Percentiles rank a stretch among this genome's conserved stretches.
phyloP scores from a whole-genome alignment of 2,113 vertebrate genomes.

The Cottus gobio region DNA sequence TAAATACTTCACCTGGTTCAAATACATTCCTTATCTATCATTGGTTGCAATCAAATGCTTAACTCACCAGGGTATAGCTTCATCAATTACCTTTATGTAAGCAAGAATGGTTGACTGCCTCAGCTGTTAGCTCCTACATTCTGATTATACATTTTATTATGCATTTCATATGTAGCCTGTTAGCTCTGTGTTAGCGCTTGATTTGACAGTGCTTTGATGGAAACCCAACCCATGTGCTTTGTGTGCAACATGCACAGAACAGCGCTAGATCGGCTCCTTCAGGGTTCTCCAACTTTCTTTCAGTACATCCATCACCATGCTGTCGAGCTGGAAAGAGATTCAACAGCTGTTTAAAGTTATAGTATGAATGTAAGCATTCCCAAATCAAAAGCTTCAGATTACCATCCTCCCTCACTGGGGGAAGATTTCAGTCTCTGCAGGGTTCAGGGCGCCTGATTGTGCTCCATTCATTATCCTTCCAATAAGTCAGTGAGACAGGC shows the following conservation, averaged over 20 bases:
- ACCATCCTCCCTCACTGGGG: not conserved
- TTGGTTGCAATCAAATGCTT: not conserved
- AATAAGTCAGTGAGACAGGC: slow-evolving; percentile 28
- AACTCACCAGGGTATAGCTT: not conserved
- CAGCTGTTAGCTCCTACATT: not conserved
- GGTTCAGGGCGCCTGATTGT: slow-evolving; percentile 8
- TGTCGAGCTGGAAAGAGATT: not conserved
- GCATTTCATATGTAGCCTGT: not conserved
- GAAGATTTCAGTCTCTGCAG: slow-evolving; percentile 4
- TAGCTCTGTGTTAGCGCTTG: not conserved
- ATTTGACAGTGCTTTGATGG: not conserved
- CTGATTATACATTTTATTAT: not conserved
- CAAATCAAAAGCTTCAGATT: not conserved
- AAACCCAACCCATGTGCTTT: not conserved
- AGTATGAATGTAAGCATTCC: not conserved
- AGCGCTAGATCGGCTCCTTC: not conserved
- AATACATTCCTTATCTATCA: not conserved
- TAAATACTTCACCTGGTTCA: not conserved
- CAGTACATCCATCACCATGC: not conserved
- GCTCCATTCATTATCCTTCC: slow-evolving; percentile 30
- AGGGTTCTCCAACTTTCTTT: not conserved
- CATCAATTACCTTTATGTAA: not conserved
- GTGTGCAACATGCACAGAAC: not conserved
- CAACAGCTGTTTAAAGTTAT: not conserved
- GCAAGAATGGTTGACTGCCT: not conserved